A percentile compares a stretch with the other conserved stretches of the same genome.
Evolutionary conservation across 1,140 invertebrate genomes (phyloP).

Genomic region (Drosophila malerkotliana): DNA sequence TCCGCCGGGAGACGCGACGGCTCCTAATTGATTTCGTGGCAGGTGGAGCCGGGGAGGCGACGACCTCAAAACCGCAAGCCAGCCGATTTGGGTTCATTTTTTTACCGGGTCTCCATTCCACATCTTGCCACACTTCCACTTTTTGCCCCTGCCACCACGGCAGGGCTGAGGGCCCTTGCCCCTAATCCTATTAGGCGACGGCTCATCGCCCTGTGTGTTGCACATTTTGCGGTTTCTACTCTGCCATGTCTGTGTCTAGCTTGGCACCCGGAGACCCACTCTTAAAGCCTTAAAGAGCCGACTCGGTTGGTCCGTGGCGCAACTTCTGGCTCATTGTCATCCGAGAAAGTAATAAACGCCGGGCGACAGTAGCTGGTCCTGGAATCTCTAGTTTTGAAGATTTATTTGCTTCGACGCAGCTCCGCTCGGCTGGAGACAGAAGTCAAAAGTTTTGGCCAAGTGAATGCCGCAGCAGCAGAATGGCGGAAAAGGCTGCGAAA

Average conservation of each 20-base stretch:
- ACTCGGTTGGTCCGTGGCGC: slow-evolving; percentile 10
- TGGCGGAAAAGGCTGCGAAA: slow-evolving; percentile 35
- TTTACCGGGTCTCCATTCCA: slow-evolving; percentile 15
- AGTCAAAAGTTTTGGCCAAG: slow-evolving; percentile 51
- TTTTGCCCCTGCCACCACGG: slow-evolving; percentile 32
- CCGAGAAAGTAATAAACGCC: slow-evolving; percentile 58
- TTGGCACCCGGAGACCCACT: not conserved
- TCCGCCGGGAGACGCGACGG: slow-evolving; percentile 25
- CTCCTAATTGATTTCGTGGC: slow-evolving; percentile 78
- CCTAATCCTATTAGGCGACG: slow-evolving; percentile 73
- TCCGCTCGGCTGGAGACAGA: slow-evolving; percentile 2
- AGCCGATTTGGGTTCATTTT: slow-evolving; percentile 57
- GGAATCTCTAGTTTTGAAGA: slow-evolving; percentile 46
- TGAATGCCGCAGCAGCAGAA: slow-evolving; percentile 25
- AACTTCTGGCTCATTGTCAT: slow-evolving; percentile 40
- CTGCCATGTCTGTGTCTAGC: slow-evolving; percentile 21
- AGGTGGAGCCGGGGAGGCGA: slow-evolving; percentile 59
- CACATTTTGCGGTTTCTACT: slow-evolving; percentile 68
- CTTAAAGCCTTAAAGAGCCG: slow-evolving; percentile 53
- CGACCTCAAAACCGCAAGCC: slow-evolving; percentile 59
- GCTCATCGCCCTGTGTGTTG: slow-evolving; percentile 27
- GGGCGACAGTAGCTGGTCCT: slow-evolving; percentile 50
- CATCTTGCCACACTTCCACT: slow-evolving; percentile 38
- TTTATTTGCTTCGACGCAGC: slow-evolving; percentile 40
- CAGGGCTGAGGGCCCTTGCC: slow-evolving; percentile 11